Percentiles rank a stretch among this genome's conserved stretches.
phyloP scores from a whole-genome alignment of 2,797 vertebrate genomes.

The Sorex maritimensis region DNA sequence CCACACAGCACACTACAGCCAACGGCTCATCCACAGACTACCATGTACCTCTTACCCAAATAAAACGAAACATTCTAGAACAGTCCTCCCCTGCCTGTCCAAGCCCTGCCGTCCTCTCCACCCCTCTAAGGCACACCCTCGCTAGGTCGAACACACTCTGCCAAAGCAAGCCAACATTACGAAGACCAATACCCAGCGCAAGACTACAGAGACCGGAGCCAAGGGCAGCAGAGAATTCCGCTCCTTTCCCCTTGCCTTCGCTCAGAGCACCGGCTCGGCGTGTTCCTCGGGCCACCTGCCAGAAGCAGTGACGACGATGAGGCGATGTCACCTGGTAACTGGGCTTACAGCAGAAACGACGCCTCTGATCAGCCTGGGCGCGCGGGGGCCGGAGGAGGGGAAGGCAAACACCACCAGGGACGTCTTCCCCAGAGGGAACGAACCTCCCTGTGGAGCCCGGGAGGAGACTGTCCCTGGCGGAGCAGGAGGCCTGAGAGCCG shows the following conservation, averaged over 20 bases:
- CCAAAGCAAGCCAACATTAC: conserved; percentile 41
- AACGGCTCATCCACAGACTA: conserved; percentile 31
- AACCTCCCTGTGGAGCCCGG: not conserved
- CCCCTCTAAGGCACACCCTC: conserved; percentile 36
- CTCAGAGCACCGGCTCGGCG: conserved; percentile 36
- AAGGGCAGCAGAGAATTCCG: not conserved
- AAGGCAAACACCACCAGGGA: not conserved
- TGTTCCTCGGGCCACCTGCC: conserved; percentile 18
- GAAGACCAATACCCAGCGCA: conserved; percentile 45
- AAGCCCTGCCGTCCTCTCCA: not conserved
- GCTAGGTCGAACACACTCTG: conserved; percentile 27
- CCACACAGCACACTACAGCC: not conserved
- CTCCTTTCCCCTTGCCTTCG: not conserved
- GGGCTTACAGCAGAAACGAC: conserved; percentile 46
- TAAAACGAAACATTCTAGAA: conserved; percentile 9
- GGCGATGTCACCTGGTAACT: not conserved
- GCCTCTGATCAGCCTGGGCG: conserved; percentile 38
- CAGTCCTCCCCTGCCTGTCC: not conserved
- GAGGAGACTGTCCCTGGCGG: not conserved
- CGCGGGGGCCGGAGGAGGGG: conserved; percentile 15
- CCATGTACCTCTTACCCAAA: conserved; percentile 32
- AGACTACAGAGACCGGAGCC: not conserved
- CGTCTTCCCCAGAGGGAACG: not conserved
- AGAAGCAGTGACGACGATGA: not conserved
- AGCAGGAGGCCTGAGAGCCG: too few species aligned